Evolutionary conservation across 2,113 vertebrate genomes (phyloP), one percentile per base, ranked within the genome.

Genomic region (Callocephalon fimbriatum): DNA sequence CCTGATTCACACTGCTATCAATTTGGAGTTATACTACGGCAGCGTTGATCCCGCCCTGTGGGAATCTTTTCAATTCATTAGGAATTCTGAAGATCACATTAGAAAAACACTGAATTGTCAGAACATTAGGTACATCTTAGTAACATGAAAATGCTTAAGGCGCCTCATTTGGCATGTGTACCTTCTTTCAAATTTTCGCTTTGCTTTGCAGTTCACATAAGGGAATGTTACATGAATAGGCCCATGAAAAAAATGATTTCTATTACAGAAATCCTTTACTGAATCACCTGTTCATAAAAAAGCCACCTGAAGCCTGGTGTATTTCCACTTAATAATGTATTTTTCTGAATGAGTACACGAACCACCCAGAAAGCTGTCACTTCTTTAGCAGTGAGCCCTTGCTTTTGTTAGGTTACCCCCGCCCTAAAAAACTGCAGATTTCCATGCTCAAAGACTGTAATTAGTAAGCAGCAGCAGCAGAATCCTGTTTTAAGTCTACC

Each of bases 341-440:
- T 35, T 78, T 82, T 65, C 74, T 77, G 11, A 45, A 53, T 9
- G 10, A 23, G 6, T n/a, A 44, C 22, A 79, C 8, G 12, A 78
- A 25, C 35, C 63, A 84, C 6, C 13, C 37, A 44, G 90, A 85
- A 77, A 65, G 21, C 45, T 86, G 59, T 10, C 45, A 54, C 23
- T 58, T 80, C 47, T 45, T 63, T 4, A 88, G 54, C 72, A 88
- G 54, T 18, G 82, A 93, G 78, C 31, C 90, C 37, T 54, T 81
- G 83, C 78, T 95, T 96, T 95, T 91, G 67, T 61, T 48, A 88
- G 56, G 76, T 51, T 86, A 94, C 83, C 91, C 62, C 91, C 75
- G 25, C 93, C 93, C 95, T 88, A 82, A 96, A 93, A 97, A 91
- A 70, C 77, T 67, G 77, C 68, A 11, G 44, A 84, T 78, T 90